Percentiles rank a stretch among this genome's conserved stretches.
Evolutionary conservation across 2,888 invertebrate species (phyloP).

Genomic region (Heliconius ismenius): DNA sequence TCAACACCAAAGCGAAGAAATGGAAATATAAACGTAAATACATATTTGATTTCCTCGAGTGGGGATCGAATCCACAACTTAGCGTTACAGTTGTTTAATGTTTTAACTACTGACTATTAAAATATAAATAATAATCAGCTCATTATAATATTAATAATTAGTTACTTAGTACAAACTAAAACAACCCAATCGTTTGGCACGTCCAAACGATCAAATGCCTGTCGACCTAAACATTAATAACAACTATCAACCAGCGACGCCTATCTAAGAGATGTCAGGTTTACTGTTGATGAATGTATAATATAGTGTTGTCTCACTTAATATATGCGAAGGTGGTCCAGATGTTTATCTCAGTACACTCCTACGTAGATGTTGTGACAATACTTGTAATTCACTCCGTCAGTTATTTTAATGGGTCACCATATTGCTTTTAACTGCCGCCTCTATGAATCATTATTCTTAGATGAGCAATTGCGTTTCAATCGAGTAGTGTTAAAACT

Average conservation of each 20-base stretch:
- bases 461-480: conserved; percentile 19
- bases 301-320: conserved; percentile 55
- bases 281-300: conserved; percentile 58
- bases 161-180: conserved; percentile 21
- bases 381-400: conserved; percentile 37
- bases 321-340: conserved; percentile 54
- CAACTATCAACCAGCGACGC: conserved; percentile 54
- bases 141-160: background rate
- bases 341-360: conserved; percentile 53
- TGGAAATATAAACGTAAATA: too few relatives aligned
- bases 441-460: conserved; percentile 29
- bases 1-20: too few relatives aligned
- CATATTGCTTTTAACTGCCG: conserved; percentile 36
- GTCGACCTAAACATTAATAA: conserved; percentile 61
- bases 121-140: background rate
- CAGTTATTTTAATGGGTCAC: conserved; percentile 32
- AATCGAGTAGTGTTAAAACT: background rate
- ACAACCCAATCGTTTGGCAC: conserved; percentile 53
- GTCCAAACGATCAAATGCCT: conserved; percentile 53
- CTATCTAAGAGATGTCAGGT: conserved; percentile 56
- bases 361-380: conserved; percentile 52
- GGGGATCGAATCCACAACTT: too few relatives aligned
- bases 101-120: too few relatives aligned
- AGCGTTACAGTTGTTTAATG: too few relatives aligned
- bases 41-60: too few relatives aligned